Conservation (phyloP, 2,888 invertebrate genomes). For the Cephus pulcher region DNA sequence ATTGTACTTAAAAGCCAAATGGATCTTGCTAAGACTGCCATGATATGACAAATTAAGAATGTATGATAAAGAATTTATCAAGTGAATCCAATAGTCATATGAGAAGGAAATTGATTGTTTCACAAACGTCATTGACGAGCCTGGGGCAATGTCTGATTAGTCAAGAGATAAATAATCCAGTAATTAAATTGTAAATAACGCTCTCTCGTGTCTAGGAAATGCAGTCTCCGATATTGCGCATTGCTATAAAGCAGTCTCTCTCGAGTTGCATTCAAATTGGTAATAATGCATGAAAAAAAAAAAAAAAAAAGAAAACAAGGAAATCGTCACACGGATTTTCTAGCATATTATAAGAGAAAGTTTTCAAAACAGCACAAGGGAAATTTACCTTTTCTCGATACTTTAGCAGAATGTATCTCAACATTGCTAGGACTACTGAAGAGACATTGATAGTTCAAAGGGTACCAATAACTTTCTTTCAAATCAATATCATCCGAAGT, state of each 20-base stretch:
- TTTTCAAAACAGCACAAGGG: background rate
- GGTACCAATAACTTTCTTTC: conserved; percentile 4
- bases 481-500: background rate
- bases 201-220: background rate
- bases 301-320: background rate
- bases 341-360: background rate
- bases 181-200: background rate
- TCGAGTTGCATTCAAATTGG: background rate
- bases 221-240: background rate
- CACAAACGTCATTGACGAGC: background rate
- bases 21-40: background rate
- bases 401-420: background rate
- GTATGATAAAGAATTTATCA: background rate
- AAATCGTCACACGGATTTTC: background rate
- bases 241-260: background rate
- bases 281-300: background rate
- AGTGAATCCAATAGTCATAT: background rate
- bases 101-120: background rate
- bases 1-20: background rate
- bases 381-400: background rate
- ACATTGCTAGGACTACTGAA: background rate
- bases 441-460: conserved; percentile 16
- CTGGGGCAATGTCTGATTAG: background rate
- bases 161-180: background rate
- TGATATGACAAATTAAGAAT: background rate